Evolutionary conservation across 2,113 vertebrate species (phyloP).

Genomic region (Seriola rivoliana): DNA sequence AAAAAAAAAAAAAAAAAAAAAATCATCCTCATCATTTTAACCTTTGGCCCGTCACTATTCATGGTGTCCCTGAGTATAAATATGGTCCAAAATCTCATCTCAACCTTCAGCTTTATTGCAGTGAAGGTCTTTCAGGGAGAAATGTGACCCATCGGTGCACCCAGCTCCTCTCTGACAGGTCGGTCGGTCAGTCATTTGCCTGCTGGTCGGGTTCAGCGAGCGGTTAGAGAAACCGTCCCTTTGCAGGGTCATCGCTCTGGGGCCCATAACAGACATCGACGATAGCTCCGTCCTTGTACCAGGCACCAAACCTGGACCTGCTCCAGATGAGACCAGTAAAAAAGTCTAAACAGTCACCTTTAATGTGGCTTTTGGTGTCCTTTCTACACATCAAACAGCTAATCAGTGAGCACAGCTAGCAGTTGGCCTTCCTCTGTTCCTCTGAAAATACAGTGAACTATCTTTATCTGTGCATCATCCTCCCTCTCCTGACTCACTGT

Average conservation of each 20-base stretch:
- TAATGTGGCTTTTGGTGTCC: background rate
- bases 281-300: background rate
- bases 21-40: background rate
- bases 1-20: background rate
- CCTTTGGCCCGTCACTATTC: background rate
- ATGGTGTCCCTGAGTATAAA: background rate
- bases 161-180: background rate
- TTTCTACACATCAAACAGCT: background rate
- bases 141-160: background rate
- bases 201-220: slow-evolving; percentile 5
- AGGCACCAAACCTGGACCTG: background rate
- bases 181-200: background rate
- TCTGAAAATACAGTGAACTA: slow-evolving; percentile 31
- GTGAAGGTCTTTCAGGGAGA: background rate
- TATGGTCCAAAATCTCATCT: background rate
- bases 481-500: slow-evolving; percentile 72
- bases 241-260: background rate
- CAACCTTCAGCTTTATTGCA: background rate
- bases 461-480: slow-evolving; percentile 71
- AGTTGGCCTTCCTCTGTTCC: slow-evolving; percentile 1
- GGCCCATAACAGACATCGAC: background rate
- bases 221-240: background rate
- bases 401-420: background rate
- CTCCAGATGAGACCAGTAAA: background rate
- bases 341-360: too few relatives aligned